phyloP scores from a whole-genome alignment of 2,797 vertebrate species.

The Miichthys miiuy region DNA sequence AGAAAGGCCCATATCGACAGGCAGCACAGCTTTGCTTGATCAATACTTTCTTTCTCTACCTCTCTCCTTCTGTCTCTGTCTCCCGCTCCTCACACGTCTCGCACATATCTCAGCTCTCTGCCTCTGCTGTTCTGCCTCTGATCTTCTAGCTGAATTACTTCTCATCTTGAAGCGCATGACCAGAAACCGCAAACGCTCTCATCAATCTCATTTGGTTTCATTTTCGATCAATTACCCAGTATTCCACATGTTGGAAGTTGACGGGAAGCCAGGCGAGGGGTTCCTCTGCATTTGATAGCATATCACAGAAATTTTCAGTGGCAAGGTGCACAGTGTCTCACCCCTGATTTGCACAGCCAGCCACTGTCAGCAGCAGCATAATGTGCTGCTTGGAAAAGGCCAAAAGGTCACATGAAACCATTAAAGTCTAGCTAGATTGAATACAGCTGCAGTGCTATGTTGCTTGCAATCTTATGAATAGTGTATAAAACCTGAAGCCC shows the following conservation, averaged over 20 bases:
- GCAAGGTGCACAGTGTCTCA: conserved; percentile 5
- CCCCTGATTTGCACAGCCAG: conserved; percentile 56
- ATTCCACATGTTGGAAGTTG: neutral
- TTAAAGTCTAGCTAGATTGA: conserved; percentile 66
- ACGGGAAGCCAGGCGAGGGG: neutral
- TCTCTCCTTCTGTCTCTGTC: conserved; percentile 20
- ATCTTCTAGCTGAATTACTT: conserved; percentile 53
- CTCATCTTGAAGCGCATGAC: conserved; percentile 51
- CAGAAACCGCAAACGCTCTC: conserved; percentile 41
- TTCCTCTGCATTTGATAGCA: conserved; percentile 43
- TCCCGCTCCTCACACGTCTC: conserved; percentile 9
- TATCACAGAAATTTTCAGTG: conserved; percentile 38
- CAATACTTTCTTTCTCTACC: conserved; percentile 69
- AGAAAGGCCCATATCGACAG: conserved; percentile 69
- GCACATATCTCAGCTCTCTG: conserved; percentile 27
- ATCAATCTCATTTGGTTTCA: conserved; percentile 62
- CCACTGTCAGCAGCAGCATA: conserved; percentile 47
- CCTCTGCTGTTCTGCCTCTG: conserved; percentile 23
- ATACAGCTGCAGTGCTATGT: conserved; percentile 44
- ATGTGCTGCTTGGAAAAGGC: conserved; percentile 54
- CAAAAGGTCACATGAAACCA: conserved; percentile 63
- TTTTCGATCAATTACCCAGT: conserved; percentile 57
- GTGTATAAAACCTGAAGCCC: conserved; percentile 44
- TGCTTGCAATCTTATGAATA: conserved; percentile 52
- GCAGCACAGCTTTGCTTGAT: conserved; percentile 70